Evolutionary conservation across 2,888 invertebrate species (phyloP).

Genomic region (Caenorhabditis becei): DNA sequence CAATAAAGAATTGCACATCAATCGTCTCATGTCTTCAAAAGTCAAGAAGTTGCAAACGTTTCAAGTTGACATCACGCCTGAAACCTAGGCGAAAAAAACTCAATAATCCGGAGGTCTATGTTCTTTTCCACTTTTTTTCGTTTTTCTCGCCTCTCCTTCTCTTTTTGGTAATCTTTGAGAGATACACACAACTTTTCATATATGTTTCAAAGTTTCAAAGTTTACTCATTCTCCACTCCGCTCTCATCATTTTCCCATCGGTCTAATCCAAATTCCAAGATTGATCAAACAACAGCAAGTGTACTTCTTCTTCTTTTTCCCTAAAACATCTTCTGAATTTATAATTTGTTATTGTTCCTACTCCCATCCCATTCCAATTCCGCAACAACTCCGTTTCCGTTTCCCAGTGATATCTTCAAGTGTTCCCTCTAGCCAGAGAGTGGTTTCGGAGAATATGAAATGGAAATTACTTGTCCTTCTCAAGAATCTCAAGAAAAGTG

Average conservation of each 20-base stretch:
- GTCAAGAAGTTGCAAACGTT: slow-evolving; percentile 23
- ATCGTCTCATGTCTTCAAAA: neutral
- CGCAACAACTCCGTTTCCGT: no score
- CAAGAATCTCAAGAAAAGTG: slow-evolving; percentile 3
- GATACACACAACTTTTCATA: slow-evolving; percentile 25
- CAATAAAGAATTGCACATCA: slow-evolving; percentile 17
- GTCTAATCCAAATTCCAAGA: no score
- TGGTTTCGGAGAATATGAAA: slow-evolving; percentile 2
- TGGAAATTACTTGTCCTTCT: slow-evolving; percentile 6
- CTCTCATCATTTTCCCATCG: slow-evolving; percentile 7
- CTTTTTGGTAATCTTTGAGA: slow-evolving; percentile 39
- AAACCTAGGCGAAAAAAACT: slow-evolving; percentile 25
- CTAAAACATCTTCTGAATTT: neutral
- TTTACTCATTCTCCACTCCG: neutral
- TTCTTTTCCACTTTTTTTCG: slow-evolving; percentile 34
- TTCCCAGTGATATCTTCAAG: slow-evolving; percentile 1
- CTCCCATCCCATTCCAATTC: neutral
- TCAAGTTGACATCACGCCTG: slow-evolving; percentile 46
- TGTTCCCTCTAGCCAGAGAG: slow-evolving; percentile 3
- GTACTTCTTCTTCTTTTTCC: neutral
- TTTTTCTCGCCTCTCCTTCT: slow-evolving; percentile 12
- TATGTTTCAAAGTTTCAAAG: slow-evolving; percentile 1
- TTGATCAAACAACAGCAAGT: slow-evolving; percentile 2
- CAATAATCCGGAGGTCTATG: slow-evolving; percentile 38
- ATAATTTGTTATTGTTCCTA: slow-evolving; percentile 12